These are phyloP conservation scores for Siderastrea siderea DNA, from an alignment of 92 coral and sea anemone genomes.

Conservation along the genomic window DNA sequence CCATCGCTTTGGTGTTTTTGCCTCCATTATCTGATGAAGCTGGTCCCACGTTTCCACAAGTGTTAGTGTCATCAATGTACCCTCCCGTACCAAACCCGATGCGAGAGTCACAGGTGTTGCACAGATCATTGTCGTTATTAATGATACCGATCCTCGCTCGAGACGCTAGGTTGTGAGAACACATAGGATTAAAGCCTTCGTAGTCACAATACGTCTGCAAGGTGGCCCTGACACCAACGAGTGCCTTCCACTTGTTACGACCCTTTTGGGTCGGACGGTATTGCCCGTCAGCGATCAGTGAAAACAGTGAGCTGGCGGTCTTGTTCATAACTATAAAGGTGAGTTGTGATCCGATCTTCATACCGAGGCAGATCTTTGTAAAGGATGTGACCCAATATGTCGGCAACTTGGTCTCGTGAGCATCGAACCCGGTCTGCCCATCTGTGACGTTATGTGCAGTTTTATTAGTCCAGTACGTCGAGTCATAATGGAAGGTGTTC, in stretches of 20 bases:
- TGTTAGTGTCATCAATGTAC: slow-evolving; percentile 49
- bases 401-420: slow-evolving; percentile 27
- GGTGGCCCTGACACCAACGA: slow-evolving; percentile 32
- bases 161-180: slow-evolving; percentile 8
- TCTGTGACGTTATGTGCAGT: not conserved
- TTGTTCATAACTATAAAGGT: not conserved
- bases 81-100: slow-evolving; percentile 75
- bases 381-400: slow-evolving; percentile 36
- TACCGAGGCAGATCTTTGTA: slow-evolving; percentile 28
- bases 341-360: slow-evolving; percentile 14
- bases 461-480: slow-evolving; percentile 5
- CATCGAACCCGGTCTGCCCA: slow-evolving; percentile 14
- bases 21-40: not conserved
- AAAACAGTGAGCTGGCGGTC: not conserved
- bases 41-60: slow-evolving; percentile 65
- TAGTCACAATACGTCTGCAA: slow-evolving; percentile 29
- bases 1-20: not conserved
- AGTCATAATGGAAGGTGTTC: slow-evolving; percentile 6
- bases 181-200: slow-evolving; percentile 45
- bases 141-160: slow-evolving; percentile 63
- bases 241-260: slow-evolving; percentile 44
- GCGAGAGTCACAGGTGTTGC: slow-evolving; percentile 52
- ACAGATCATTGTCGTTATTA: slow-evolving; percentile 32
- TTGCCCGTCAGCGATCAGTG: slow-evolving; percentile 6
- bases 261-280: not conserved